Conservation (phyloP, 2,113 vertebrate genomes). For the Toxotes chatareus region DNA sequence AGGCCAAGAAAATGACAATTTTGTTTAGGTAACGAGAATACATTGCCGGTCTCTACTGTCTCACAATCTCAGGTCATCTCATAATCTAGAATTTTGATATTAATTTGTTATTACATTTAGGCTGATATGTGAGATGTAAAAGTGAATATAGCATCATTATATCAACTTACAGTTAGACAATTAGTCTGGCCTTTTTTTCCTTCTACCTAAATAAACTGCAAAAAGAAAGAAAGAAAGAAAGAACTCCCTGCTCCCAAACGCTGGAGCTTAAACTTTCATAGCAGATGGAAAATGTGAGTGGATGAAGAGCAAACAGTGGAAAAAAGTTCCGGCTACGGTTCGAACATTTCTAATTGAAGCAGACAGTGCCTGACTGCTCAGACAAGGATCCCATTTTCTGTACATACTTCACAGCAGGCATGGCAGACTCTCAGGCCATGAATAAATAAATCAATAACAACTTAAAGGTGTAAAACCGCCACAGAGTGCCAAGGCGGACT, state of each 20-base stretch:
- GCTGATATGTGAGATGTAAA: slow-evolving; percentile 5
- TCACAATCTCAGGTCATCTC: background rate
- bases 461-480: slow-evolving; percentile 58
- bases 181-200: slow-evolving; percentile 7
- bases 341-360: slow-evolving; percentile 80
- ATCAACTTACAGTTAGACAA: slow-evolving; percentile 4
- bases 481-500: slow-evolving; percentile 19
- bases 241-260: slow-evolving; percentile 40
- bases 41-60: background rate
- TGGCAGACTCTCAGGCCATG: slow-evolving; percentile 33
- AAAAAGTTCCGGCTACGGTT: slow-evolving; percentile 68
- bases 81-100: background rate
- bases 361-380: slow-evolving; percentile 69
- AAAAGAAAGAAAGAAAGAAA: slow-evolving; percentile 17
- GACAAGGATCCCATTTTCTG: slow-evolving; percentile 75
- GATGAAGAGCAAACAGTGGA: slow-evolving; percentile 71
- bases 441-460: slow-evolving; percentile 73
- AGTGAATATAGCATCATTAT: slow-evolving; percentile 9
- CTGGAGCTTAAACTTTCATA: slow-evolving; percentile 59
- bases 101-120: background rate
- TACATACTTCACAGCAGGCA: slow-evolving; percentile 59
- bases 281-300: slow-evolving; percentile 80
- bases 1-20: background rate
- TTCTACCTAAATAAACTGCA: slow-evolving; percentile 41
- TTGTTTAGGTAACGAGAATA: background rate